Conservation (phyloP, 1,140 invertebrate genomes). For the Bicyclus anynana region DNA sequence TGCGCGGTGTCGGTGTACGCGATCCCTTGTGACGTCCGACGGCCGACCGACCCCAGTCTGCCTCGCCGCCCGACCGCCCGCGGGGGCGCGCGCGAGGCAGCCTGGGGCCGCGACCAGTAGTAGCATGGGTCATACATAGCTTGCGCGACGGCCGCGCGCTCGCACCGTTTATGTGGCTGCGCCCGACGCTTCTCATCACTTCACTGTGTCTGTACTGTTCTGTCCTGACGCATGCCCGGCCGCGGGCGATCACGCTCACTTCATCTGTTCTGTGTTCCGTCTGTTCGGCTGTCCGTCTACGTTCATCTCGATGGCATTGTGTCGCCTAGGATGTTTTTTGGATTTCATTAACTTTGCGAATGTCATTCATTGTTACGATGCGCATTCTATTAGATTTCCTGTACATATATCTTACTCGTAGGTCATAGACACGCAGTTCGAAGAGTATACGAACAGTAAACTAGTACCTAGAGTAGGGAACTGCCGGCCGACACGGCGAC, state of each 20-base stretch:
- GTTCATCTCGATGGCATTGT: constrained; percentile 70
- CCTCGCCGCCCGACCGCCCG: constrained; percentile 21
- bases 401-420: constrained; percentile 62
- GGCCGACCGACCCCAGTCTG: constrained; percentile 42
- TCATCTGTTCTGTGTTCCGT: constrained; percentile 75
- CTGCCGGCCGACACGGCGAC: constrained; percentile 28
- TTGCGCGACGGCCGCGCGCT: constrained; percentile 72
- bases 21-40: constrained; percentile 72
- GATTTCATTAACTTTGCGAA: constrained; percentile 69
- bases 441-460: constrained; percentile 14
- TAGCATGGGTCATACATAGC: constrained; percentile 76
- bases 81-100: constrained; percentile 23
- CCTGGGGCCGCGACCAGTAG: constrained; percentile 53
- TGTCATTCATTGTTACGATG: constrained; percentile 71
- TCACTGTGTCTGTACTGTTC: constrained; percentile 74
- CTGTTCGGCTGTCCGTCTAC: constrained; percentile 66
- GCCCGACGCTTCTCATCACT: constrained; percentile 75
- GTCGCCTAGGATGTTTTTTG: constrained; percentile 64
- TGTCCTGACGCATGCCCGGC: constrained; percentile 74
- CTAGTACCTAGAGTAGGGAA: constrained; percentile 14
- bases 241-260: constrained; percentile 74
- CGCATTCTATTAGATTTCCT: constrained; percentile 74
- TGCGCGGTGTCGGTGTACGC: constrained; percentile 60
- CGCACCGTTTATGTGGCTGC: constrained; percentile 75
- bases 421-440: constrained; percentile 47